A percentile compares a stretch with the other conserved stretches of the same genome.
Conservation (phyloP, 2,888 invertebrate genomes). For the Rhingia rostrata region DNA sequence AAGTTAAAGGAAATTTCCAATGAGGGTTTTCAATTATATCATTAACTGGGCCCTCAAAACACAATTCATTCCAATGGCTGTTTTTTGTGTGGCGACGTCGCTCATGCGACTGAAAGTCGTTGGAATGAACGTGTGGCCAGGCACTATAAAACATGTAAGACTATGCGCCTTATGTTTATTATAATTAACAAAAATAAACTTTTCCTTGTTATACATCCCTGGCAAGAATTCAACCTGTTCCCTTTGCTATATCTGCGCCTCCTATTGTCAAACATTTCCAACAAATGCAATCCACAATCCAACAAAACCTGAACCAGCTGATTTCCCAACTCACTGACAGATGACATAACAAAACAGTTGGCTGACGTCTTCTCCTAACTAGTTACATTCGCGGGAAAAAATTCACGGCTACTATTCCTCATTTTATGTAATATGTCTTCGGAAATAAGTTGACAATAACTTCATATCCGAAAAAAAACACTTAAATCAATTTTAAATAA, state of each 20-base stretch:
- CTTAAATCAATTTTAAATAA: not conserved
- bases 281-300: not conserved
- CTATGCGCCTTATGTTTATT: too few species aligned
- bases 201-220: too few species aligned
- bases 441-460: slow-evolving; percentile 63
- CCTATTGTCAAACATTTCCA: not conserved
- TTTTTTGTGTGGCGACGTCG: too few species aligned
- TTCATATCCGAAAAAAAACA: slow-evolving; percentile 2
- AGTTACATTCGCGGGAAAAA: slow-evolving; percentile 38
- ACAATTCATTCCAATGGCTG: too few species aligned
- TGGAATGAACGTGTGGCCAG: too few species aligned
- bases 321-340: not conserved
- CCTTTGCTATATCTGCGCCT: not conserved
- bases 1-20: too few species aligned
- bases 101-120: too few species aligned
- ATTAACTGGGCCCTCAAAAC: too few species aligned
- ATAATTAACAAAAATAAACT: too few species aligned
- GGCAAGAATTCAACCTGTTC: too few species aligned
- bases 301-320: slow-evolving; percentile 5
- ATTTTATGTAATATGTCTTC: slow-evolving; percentile 73
- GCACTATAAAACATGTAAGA: too few species aligned
- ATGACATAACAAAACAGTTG: slow-evolving; percentile 4
- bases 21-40: too few species aligned
- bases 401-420: slow-evolving; percentile 52
- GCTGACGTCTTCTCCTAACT: not conserved